A percentile compares a stretch with the other conserved stretches of the same genome.
Conservation (phyloP, 2,113 vertebrate species). For the Vulpes ferrilata region DNA sequence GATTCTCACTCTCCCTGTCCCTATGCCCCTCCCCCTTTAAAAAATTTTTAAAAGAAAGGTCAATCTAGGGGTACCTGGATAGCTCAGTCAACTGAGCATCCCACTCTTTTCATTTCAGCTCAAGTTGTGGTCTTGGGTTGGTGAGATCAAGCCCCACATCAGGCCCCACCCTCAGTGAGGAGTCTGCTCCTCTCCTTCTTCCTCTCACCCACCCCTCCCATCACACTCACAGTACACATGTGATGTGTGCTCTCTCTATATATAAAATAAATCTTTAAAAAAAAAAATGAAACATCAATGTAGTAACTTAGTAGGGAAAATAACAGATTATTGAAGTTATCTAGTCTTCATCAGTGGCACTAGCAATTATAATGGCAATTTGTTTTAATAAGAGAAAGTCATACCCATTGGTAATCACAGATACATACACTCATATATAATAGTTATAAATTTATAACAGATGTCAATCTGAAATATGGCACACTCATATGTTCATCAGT, state of each 20-base stretch:
- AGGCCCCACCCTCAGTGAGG: not conserved
- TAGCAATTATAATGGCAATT: constrained; percentile 3
- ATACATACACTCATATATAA: not conserved
- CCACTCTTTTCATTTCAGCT: not conserved
- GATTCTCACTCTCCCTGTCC: not conserved
- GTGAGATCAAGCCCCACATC: not conserved
- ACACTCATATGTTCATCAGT: not conserved
- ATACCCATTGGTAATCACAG: not conserved
- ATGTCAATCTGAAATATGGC: not conserved
- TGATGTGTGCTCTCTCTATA: not conserved
- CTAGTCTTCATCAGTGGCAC: not conserved
- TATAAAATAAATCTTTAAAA: not conserved
- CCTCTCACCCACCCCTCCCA: not conserved
- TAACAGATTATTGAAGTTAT: not conserved
- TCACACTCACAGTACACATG: not conserved
- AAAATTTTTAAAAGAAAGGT: too few species aligned
- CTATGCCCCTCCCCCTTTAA: not conserved
- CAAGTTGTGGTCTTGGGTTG: not conserved
- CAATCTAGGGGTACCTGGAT: too few species aligned
- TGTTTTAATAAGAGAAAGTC: not conserved
- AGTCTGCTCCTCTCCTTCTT: not conserved
- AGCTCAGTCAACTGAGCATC: not conserved
- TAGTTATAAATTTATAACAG: not conserved
- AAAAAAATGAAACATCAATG: not conserved
- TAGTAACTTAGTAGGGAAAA: not conserved